Evolutionary conservation across 2,113 vertebrate genomes (phyloP), one percentile per base, ranked within the genome.

Genomic region (Sterrhoptilus dennistouni): DNA sequence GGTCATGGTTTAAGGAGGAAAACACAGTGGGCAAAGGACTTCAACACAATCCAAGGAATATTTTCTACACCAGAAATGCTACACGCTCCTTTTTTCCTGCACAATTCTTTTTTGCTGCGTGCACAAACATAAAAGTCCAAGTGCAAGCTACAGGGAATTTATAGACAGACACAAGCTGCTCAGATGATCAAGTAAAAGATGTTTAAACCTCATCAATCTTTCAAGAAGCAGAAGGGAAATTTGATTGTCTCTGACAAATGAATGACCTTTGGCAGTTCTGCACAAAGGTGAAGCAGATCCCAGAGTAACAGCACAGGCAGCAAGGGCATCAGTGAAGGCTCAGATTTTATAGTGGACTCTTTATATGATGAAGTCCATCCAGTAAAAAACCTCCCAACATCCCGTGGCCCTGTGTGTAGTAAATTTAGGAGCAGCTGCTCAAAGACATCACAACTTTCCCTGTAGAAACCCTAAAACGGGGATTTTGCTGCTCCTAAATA

Each of bases 131-230:
- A 23, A 59, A 63, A 74, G 9, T 21, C 47, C 40, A 65, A 90
- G 42, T 70, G 56, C 59, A 95, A 78, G 66, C 40, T 82, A 50
- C 31, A 71, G 56, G 50, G 74, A 88, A 89, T 61, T 83, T 88
- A 71, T 19, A 87, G 80, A 52, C 25, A 59, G 36, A 57, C 36
- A 61, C 50, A 77, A 8, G 11, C 47, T 81, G 57, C 60, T 92
- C 82, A 49, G 79, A 75, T 96, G 75, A 75, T 71, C 59, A 89
- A 84, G 77, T 69, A 82, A 80, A 93, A 89, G 54, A 12, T 57
- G 60, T 31, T 77, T 80, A 74, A 59, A 70, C 35, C 18, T 89
- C 89, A 84, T 93, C 57, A 72, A 21, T 87, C 69, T 79, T 59
- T n/a, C 29, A 54, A 28, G 53, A 59, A 72, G 44, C 49, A 87